Evolutionary conservation across 2,797 vertebrate species (phyloP).

Genomic region (Phrynocephalus forsythii): DNA sequence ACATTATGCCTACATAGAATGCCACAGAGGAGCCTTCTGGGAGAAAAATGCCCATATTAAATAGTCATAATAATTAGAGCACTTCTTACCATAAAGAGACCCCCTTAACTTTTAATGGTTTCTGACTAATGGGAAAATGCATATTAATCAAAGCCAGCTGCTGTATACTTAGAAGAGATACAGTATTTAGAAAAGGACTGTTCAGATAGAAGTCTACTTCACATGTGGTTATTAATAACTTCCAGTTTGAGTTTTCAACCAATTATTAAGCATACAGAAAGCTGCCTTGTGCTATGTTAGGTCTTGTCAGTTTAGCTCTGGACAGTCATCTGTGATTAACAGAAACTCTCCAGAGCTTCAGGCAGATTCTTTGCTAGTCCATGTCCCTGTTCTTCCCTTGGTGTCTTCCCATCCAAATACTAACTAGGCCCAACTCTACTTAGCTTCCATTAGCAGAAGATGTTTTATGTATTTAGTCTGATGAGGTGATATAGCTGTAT

Average conservation of each 20-base stretch:
- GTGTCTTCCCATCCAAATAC: no score
- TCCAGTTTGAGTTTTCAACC: neutral
- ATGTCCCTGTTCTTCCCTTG: no score
- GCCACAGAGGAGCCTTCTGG: slow-evolving; percentile 17
- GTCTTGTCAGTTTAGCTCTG: no score
- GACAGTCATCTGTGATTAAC: no score
- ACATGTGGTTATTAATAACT: neutral
- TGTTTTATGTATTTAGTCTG: no score
- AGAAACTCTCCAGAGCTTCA: no score
- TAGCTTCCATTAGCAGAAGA: no score
- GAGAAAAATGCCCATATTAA: neutral
- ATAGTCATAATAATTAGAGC: slow-evolving; percentile 22
- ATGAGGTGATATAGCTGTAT: no score
- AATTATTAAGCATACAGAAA: neutral
- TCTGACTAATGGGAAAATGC: slow-evolving; percentile 28
- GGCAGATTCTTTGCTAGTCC: no score
- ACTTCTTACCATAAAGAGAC: slow-evolving; percentile 51
- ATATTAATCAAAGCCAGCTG: neutral
- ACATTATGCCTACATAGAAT: neutral
- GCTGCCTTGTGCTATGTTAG: no score
- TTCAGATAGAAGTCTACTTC: neutral
- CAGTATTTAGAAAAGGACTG: neutral
- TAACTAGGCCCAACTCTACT: no score
- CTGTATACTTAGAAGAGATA: neutral
- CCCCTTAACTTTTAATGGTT: slow-evolving; percentile 54